phyloP scores from a whole-genome alignment of 2,113 vertebrate genomes.

The Myotis yumanensis region DNA sequence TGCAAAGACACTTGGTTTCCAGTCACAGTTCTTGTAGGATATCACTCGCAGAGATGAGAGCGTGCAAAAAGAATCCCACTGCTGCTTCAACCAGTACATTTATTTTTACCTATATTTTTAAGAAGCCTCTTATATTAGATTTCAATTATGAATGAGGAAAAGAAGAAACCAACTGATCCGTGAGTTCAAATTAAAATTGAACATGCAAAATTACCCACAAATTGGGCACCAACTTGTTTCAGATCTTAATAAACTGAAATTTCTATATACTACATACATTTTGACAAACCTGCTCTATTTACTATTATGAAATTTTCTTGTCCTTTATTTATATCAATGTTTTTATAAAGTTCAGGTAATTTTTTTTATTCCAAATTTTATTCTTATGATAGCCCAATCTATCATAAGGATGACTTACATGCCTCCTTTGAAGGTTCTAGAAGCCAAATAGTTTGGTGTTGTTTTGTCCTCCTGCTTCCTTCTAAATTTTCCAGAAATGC shows the following conservation, averaged over 20 bases:
- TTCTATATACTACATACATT: rapidly evolving
- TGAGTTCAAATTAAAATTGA: not conserved
- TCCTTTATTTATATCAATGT: not conserved
- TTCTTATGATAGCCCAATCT: not conserved
- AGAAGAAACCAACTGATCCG: not conserved
- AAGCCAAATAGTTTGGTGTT: not conserved
- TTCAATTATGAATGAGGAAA: not conserved
- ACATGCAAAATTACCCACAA: not conserved
- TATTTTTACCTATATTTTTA: not conserved
- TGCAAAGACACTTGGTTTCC: not conserved
- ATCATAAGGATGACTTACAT: not conserved
- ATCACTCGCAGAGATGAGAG: not conserved
- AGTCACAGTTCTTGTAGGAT: rapidly evolving
- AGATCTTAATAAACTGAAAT: not conserved
- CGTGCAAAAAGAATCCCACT: not conserved
- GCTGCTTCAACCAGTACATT: not conserved
- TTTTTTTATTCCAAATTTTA: not conserved
- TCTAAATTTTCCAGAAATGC: not conserved
- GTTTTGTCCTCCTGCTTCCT: not conserved
- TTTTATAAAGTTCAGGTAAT: not conserved
- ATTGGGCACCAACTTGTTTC: not conserved
- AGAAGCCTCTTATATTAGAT: not conserved
- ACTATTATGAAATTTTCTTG: not conserved
- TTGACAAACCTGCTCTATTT: rapidly evolving
- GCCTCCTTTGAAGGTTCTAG: not conserved